These are phyloP conservation scores for Harpagifer antarcticus DNA, from an alignment of 2,797 vertebrate genomes.

Conservation along the genomic window DNA sequence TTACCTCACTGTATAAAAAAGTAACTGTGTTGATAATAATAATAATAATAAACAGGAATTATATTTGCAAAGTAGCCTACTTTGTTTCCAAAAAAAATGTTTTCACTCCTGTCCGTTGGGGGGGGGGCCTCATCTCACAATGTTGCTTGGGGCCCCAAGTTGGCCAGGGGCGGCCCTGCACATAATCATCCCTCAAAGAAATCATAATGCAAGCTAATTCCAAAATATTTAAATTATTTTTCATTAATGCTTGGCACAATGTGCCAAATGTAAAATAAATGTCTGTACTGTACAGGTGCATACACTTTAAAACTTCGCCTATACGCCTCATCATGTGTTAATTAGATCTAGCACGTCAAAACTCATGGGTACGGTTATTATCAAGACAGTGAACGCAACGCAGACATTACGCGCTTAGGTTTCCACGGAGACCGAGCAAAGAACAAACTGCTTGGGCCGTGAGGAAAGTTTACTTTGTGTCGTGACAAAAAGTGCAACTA, in stretches of 20 bases:
- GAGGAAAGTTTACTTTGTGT: conserved; percentile 29
- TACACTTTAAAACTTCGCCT: neutral
- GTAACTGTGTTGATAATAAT: no score
- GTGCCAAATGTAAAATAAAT: neutral
- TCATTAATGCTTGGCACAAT: neutral
- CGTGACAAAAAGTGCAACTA: neutral
- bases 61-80: no score
- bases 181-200: no score
- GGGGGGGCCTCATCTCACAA: no score
- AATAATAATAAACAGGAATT: no score
- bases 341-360: neutral
- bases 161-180: no score
- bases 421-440: conserved; percentile 45
- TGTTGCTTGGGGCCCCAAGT: no score
- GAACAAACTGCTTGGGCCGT: neutral
- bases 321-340: neutral
- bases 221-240: neutral
- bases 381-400: conserved; percentile 57
- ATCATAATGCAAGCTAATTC: neutral
- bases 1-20: no score
- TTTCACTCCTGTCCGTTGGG: no score
- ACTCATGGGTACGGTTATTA: conserved; percentile 40
- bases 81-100: no score
- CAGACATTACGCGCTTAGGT: conserved; percentile 37
- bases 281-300: no score